Conservation (phyloP, 2,888 invertebrate species). For the Platerodrilus igneus region DNA sequence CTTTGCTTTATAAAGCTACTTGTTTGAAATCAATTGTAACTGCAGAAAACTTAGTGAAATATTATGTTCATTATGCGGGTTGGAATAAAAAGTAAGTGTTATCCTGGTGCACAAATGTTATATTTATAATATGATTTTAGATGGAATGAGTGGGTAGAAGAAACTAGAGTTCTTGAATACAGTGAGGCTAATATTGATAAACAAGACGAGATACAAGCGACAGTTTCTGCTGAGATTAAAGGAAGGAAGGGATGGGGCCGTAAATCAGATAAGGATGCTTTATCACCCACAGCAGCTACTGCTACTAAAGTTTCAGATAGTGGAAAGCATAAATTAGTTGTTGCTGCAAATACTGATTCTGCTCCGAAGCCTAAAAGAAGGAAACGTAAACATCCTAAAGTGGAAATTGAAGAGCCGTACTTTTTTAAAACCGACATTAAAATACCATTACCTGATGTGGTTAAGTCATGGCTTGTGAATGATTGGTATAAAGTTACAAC, state of each 20-base stretch:
- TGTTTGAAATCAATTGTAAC: constrained; percentile 78
- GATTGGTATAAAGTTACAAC: constrained; percentile 90
- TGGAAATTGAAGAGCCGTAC: constrained; percentile 85
- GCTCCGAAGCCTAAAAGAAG: constrained; percentile 57
- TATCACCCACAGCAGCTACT: constrained; percentile 60
- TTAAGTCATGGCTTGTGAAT: constrained; percentile 89
- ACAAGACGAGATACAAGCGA: constrained; percentile 82
- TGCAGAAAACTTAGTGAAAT: constrained; percentile 83
- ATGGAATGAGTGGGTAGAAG: constrained; percentile 92
- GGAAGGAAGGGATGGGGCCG: constrained; percentile 53
- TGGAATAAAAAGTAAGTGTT: constrained; percentile 92
- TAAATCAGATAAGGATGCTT: constrained; percentile 52
- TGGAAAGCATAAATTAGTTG: constrained; percentile 29
- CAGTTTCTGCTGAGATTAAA: constrained; percentile 57
- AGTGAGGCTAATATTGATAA: constrained; percentile 84
- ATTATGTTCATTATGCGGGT: constrained; percentile 94
- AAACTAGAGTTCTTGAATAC: constrained; percentile 82
- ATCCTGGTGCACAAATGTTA: not conserved
- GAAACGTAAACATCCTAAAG: constrained; percentile 65
- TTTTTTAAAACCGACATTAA: constrained; percentile 76
- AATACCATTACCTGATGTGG: constrained; percentile 87
- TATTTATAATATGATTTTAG: constrained; percentile 48
- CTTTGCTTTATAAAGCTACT: constrained; percentile 94
- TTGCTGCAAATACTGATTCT: no score
- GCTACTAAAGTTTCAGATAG: constrained; percentile 19